Base-by-base conservation (phyloP, 1,140 invertebrate genomes). In the Heliothis subflexa region DNA sequence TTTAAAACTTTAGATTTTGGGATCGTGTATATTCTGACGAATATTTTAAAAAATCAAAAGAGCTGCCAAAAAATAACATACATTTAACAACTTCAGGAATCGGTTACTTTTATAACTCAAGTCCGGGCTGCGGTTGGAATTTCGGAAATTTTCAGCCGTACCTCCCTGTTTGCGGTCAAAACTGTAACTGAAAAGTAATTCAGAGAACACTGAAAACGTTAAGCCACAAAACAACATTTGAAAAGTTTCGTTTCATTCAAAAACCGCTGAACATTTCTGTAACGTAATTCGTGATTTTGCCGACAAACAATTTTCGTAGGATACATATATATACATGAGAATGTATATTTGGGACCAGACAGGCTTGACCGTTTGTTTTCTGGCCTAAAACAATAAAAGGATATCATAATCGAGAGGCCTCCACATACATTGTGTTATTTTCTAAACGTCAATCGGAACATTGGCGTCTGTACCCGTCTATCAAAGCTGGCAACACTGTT, bases 131-230 rank as follows among this genome's bases (percentile, higher is more conserved):
- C 25, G 76, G 80, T 80, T 28, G 21, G 21, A 49, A 49, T 50
- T 68, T 68, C 50, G 57, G 16, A 61, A 72, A 72, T 81, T 80
- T 79, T 80, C 50, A 3, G 77, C 74, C 72, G 57, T 21, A 55
- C 66, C 54, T n/a, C 61, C 80, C 82, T 64, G 76, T 80, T 68
- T 83, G 84, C 54, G 84, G 84, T 83, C 52, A 40, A 59, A 61
- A 79, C 78, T 78, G 78, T 72, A 81, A 83, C 68, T 80, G 83
- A 79, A 85, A 83, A 83, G 84, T 85, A 82, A 85, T 83, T 78
- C 77, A 64, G 76, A 80, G 79, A 81, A 79, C 61, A 82, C 78
- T 71, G 80, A 79, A 81, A 85, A 82, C 77, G 79, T 73, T 74
- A 77, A 78, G 66, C 84, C 84, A 64, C 84, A 82, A 80, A 84